Percentiles rank a stretch among this genome's conserved stretches.
These are phyloP conservation scores for Dicrurus megarhynchus DNA, from an alignment of 2,113 vertebrate genomes.

Conservation along the genomic window DNA sequence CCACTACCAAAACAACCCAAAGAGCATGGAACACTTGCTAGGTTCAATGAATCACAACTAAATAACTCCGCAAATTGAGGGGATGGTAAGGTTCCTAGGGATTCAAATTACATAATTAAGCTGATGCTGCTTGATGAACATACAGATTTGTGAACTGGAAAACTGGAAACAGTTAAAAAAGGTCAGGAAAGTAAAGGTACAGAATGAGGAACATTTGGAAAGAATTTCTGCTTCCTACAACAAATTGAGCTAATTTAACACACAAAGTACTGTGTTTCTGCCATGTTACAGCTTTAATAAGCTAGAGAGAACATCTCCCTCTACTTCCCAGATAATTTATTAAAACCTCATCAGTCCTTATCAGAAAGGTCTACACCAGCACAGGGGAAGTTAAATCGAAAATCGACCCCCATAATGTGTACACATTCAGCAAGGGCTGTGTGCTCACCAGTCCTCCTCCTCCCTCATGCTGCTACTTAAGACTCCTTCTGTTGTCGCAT, in stretches of 20 bases:
- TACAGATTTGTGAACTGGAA: not conserved
- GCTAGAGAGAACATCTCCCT: not conserved
- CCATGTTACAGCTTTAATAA: not conserved
- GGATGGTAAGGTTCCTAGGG: not conserved
- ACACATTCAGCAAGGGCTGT: not conserved
- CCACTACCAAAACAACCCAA: not conserved
- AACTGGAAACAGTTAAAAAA: not conserved
- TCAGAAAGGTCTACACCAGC: not conserved
- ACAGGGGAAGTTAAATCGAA: not conserved
- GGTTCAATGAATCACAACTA: not conserved
- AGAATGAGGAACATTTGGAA: not conserved
- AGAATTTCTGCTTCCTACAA: not conserved
- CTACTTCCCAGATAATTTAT: not conserved
- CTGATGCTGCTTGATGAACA: not conserved
- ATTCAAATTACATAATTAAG: not conserved
- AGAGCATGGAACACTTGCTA: not conserved
- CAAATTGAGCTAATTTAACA: not conserved
- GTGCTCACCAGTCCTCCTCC: not conserved
- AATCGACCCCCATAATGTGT: not conserved
- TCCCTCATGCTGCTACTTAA: fast-evolving
- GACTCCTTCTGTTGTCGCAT: not conserved
- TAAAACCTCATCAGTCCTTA: not conserved
- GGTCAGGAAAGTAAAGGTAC: not conserved
- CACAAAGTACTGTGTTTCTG: not conserved
- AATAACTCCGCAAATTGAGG: not conserved